phyloP scores from a whole-genome alignment of 2,113 vertebrate genomes.

The Pongo pygmaeus region DNA sequence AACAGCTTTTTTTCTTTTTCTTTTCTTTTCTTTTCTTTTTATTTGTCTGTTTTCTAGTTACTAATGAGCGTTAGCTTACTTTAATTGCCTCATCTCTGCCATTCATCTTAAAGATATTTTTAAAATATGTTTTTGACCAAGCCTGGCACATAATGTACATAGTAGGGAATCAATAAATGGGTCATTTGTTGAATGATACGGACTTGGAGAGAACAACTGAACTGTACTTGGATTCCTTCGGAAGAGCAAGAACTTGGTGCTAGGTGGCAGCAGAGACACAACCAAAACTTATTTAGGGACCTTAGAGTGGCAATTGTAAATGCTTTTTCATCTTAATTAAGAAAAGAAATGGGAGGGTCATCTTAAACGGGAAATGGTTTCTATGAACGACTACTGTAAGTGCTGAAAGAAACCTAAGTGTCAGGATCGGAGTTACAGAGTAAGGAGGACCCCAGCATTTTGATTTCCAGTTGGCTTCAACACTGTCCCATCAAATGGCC shows the following conservation, averaged over 20 bases:
- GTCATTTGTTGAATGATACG: background rate
- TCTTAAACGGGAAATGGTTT: background rate
- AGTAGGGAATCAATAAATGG: background rate
- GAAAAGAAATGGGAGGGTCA: background rate
- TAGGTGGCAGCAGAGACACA: constrained; percentile 84
- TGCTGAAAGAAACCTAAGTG: background rate
- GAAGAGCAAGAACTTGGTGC: constrained; percentile 51
- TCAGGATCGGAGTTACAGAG: rapidly evolving
- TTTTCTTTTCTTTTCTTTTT: background rate
- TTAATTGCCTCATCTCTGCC: background rate
- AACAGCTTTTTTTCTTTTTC: background rate
- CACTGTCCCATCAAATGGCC: background rate
- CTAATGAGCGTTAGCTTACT: background rate
- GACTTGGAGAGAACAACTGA: background rate
- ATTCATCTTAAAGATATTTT: background rate
- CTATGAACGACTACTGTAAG: too few relatives aligned
- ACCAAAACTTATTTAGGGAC: constrained; percentile 26
- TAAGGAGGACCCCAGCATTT: rapidly evolving
- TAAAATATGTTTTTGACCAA: background rate
- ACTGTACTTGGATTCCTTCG: background rate
- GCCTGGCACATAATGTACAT: background rate
- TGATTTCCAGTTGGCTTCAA: background rate
- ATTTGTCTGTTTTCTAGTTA: background rate
- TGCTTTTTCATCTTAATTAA: background rate
- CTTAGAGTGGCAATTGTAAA: background rate